A percentile compares a stretch with the other conserved stretches of the same genome.
These are phyloP conservation scores for Pristionchus fissidentatus DNA, from an alignment of 2,888 invertebrate genomes.

Conservation along the genomic window DNA sequence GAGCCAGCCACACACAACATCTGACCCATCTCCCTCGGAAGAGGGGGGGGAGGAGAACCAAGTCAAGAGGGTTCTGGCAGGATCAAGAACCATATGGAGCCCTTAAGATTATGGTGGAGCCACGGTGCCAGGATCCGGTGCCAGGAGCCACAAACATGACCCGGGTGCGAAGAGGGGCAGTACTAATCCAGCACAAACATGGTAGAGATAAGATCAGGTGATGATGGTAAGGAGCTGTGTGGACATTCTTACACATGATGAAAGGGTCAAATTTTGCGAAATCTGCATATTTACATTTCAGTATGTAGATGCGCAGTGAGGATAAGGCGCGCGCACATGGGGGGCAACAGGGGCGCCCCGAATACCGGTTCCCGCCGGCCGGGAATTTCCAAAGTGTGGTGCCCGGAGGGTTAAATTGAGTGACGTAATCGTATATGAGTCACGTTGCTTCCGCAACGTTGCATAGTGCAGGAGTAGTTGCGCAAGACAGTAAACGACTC, in stretches of 20 bases:
- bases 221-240: too few species aligned
- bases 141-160: slow-evolving; percentile 22
- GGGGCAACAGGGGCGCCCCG: not conserved
- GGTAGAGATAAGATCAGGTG: not conserved
- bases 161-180: not conserved
- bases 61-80: too few species aligned
- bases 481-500: slow-evolving; percentile 7
- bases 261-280: not conserved
- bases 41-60: not conserved
- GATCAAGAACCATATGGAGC: slow-evolving; percentile 20
- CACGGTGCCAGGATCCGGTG: slow-evolving; percentile 40
- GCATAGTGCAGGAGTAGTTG: not conserved
- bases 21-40: slow-evolving; percentile 1
- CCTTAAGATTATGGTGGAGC: not conserved
- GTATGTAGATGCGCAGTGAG: not conserved
- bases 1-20: slow-evolving; percentile 32
- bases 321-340: not conserved
- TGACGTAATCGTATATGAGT: slow-evolving; percentile 7
- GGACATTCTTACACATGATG: too few species aligned
- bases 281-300: not conserved
- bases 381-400: too few species aligned
- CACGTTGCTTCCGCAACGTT: not conserved
- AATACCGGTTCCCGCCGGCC: not conserved
- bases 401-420: not conserved
- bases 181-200: slow-evolving; percentile 11